phyloP scores from a whole-genome alignment of 2,888 invertebrate species.

The Zhuqinia jingwanae region DNA sequence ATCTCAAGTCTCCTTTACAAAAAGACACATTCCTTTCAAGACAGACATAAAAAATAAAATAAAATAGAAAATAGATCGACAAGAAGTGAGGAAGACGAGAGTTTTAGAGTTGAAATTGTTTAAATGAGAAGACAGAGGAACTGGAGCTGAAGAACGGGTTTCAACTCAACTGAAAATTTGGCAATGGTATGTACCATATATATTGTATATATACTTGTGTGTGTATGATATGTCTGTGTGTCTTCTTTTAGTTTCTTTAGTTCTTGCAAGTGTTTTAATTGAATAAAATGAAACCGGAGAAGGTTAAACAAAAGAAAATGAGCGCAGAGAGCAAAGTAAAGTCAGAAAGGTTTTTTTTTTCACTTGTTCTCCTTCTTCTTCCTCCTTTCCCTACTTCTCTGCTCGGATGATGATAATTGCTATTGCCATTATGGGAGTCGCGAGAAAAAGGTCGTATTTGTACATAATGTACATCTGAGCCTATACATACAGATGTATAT shows the following conservation, averaged over 20 bases:
- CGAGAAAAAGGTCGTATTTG: too few relatives aligned
- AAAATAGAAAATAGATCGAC: not conserved
- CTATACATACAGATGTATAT: too few relatives aligned
- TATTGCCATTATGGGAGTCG: too few relatives aligned
- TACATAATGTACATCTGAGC: too few relatives aligned
- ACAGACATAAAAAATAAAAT: not conserved
- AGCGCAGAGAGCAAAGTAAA: not conserved
- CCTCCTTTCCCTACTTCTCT: too few relatives aligned
- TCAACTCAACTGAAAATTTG: not conserved
- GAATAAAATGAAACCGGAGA: slow-evolving; percentile 29
- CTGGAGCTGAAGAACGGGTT: slow-evolving; percentile 14
- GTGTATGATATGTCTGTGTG: not conserved
- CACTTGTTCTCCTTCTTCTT: not conserved
- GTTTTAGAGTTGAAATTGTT: slow-evolving; percentile 17
- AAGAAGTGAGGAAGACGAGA: not conserved
- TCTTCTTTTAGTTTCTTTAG: not conserved
- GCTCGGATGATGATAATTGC: too few relatives aligned
- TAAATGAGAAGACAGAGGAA: not conserved
- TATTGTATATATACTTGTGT: too few relatives aligned
- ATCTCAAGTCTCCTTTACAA: not conserved
- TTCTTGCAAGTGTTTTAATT: slow-evolving; percentile 27
- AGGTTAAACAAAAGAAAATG: slow-evolving; percentile 35
- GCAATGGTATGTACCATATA: not conserved
- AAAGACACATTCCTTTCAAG: not conserved
- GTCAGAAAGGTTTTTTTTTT: not conserved